phyloP scores from a whole-genome alignment of 2,888 invertebrate genomes.

The Kryphioiulus occultus region DNA sequence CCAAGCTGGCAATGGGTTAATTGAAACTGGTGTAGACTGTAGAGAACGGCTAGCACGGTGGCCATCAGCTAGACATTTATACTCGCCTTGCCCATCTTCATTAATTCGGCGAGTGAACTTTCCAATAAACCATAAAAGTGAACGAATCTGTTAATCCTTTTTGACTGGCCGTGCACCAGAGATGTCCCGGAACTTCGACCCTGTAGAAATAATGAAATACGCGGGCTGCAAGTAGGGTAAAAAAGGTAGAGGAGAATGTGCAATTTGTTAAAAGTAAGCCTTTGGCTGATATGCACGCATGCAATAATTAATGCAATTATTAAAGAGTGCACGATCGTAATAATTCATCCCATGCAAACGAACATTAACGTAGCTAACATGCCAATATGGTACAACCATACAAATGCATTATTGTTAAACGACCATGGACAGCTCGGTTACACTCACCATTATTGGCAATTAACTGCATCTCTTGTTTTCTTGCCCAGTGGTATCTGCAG shows the following conservation, averaged over 20 bases:
- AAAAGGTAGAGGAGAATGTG: not conserved
- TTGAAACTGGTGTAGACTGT: not conserved
- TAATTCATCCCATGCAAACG: not conserved
- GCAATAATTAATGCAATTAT: constrained; percentile 10
- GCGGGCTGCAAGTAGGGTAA: not conserved
- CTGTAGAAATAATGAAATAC: not conserved
- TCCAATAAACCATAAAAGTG: constrained; percentile 32
- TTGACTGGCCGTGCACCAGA: not conserved
- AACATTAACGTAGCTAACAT: not conserved
- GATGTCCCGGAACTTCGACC: not conserved
- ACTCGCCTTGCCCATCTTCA: constrained; percentile 24
- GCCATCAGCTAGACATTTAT: constrained; percentile 19
- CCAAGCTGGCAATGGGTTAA: constrained; percentile 3
- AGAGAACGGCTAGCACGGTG: not conserved
- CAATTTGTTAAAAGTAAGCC: not conserved
- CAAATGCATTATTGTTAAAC: not conserved
- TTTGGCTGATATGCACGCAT: constrained; percentile 2
- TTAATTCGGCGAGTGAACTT: constrained; percentile 4
- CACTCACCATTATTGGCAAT: no score
- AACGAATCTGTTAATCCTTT: not conserved
- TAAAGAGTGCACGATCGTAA: not conserved
- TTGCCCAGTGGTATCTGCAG: no score
- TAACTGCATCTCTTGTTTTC: no score
- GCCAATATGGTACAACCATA: no score
- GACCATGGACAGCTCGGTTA: not conserved